phyloP scores from a whole-genome alignment of 2,888 invertebrate species.

The Acanthococcus lagerstroemiae region DNA sequence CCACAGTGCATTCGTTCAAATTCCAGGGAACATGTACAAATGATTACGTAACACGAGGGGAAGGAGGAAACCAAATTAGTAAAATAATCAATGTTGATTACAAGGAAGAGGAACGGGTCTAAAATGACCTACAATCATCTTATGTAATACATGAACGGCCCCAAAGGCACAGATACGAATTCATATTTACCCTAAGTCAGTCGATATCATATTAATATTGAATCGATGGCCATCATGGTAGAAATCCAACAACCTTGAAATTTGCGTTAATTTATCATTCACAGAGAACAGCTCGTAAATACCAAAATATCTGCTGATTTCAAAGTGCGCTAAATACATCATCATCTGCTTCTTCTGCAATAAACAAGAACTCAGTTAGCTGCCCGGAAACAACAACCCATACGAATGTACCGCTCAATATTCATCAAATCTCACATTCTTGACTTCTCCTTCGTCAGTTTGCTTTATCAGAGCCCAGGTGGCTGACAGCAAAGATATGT shows the following conservation, averaged over 20 bases:
- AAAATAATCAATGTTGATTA: too few relatives aligned
- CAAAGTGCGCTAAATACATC: constrained; percentile 22
- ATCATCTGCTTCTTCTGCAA: constrained; percentile 27
- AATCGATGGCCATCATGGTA: constrained; percentile 24
- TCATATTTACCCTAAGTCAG: constrained; percentile 18
- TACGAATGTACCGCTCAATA: too few relatives aligned
- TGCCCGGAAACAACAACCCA: background rate
- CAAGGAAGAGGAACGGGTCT: too few relatives aligned
- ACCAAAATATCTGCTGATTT: constrained; percentile 14
- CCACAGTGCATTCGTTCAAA: background rate
- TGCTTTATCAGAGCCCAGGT: background rate
- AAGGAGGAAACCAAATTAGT: too few relatives aligned
- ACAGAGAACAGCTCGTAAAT: constrained; percentile 5
- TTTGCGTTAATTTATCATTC: constrained; percentile 10
- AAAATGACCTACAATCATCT: too few relatives aligned
- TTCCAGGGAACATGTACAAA: background rate
- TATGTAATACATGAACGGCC: too few relatives aligned
- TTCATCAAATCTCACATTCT: background rate
- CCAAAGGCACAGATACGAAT: too few relatives aligned
- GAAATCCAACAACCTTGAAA: constrained; percentile 7
- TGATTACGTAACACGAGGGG: too few relatives aligned
- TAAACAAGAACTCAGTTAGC: background rate
- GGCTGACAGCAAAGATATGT: background rate
- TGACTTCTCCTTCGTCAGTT: background rate
- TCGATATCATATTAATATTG: constrained; percentile 16